phyloP scores from a whole-genome alignment of 2,113 vertebrate species.

The Accipiter virgatus region DNA sequence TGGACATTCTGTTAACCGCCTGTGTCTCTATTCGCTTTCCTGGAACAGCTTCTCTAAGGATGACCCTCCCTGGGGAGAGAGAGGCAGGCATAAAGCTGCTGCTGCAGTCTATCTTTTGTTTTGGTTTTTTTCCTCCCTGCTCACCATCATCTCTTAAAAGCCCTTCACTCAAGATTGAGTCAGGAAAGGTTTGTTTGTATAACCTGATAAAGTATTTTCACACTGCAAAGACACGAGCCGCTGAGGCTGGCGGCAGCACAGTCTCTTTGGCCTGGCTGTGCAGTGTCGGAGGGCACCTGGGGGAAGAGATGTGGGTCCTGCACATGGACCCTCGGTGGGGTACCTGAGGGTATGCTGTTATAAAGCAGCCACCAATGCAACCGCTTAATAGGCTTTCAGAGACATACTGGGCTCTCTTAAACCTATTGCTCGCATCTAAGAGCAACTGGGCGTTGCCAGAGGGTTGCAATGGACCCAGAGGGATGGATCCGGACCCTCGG shows the following conservation, averaged over 20 bases:
- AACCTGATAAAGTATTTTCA: background rate
- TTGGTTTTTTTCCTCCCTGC: background rate
- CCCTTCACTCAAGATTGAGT: background rate
- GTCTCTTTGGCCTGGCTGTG: background rate
- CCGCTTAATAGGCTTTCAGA: fast-evolving
- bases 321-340: fast-evolving
- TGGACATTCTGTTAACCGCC: background rate
- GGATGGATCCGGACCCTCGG: background rate
- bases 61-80: background rate
- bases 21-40: background rate
- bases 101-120: background rate
- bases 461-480: background rate
- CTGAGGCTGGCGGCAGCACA: background rate
- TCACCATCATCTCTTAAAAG: background rate
- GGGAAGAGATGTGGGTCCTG: background rate
- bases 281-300: fast-evolving
- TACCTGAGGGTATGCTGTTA: fast-evolving
- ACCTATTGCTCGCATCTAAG: fast-evolving
- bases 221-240: background rate
- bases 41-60: conserved; percentile 15
- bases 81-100: background rate
- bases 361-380: fast-evolving
- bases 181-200: background rate
- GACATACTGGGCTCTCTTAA: background rate
- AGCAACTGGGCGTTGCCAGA: fast-evolving